Evolutionary conservation across 1,140 invertebrate genomes (phyloP).

Genomic region (Brachionus rotundiformis): DNA sequence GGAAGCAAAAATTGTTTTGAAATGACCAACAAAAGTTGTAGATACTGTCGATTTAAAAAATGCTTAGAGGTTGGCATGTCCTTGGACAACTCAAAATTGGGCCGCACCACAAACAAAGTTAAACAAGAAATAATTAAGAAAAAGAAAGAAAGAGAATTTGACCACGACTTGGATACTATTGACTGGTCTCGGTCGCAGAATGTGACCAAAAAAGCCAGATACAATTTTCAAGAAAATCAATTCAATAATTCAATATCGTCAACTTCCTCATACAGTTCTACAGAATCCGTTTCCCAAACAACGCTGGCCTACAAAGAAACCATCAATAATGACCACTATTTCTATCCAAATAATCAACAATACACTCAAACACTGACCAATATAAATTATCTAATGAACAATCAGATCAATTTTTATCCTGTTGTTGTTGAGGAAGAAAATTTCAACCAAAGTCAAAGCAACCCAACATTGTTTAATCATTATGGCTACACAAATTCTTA

Average conservation of each 20-base stretch:
- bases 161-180: neutral
- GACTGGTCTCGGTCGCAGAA: neutral
- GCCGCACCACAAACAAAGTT: constrained; percentile 26
- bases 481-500: neutral
- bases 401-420: neutral
- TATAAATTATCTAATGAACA: neutral
- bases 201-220: neutral
- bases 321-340: neutral
- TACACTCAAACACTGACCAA: neutral
- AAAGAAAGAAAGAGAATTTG: neutral
- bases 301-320: neutral
- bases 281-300: neutral
- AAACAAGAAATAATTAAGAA: constrained; percentile 36
- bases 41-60: constrained; percentile 98
- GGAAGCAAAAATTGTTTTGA: constrained; percentile 58
- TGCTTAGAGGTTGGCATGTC: constrained; percentile 98
- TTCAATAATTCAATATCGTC: neutral
- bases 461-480: neutral
- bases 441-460: neutral
- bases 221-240: neutral
- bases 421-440: neutral
- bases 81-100: constrained; percentile 75
- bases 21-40: constrained; percentile 71
- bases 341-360: neutral
- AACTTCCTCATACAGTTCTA: neutral